Percentiles rank a stretch among this genome's conserved stretches.
Evolutionary conservation across 2,888 invertebrate species (phyloP).

Genomic region (Meliscaeva auricollis): DNA sequence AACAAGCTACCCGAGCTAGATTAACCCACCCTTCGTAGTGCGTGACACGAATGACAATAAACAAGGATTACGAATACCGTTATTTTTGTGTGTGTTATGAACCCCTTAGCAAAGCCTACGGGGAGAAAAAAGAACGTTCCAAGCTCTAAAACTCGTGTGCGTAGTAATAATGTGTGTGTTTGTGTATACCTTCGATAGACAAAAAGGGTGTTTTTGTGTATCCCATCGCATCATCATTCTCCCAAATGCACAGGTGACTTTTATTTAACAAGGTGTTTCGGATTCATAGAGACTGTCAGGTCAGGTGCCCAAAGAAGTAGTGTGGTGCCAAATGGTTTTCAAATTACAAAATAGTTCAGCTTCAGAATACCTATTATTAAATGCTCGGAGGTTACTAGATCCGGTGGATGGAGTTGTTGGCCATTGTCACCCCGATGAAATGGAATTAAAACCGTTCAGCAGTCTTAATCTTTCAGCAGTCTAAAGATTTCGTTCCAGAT

Average conservation of each 20-base stretch:
- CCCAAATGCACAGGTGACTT: conserved; percentile 32
- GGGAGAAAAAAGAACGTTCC: conserved; percentile 19
- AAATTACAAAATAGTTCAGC: too few relatives aligned
- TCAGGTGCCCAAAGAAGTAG: too few relatives aligned
- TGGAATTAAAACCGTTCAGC: too few relatives aligned
- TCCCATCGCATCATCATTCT: conserved; percentile 3
- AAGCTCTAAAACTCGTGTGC: conserved; percentile 31
- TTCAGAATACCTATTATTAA: too few relatives aligned
- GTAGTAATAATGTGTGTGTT: conserved; percentile 23
- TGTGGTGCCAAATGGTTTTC: too few relatives aligned
- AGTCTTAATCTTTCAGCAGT: too few relatives aligned
- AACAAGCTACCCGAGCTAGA: conserved; percentile 47
- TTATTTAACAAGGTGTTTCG: not conserved
- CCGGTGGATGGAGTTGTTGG: too few relatives aligned
- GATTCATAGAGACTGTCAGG: not conserved
- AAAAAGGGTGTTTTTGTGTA: conserved; percentile 29
- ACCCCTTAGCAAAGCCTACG: conserved; percentile 16
- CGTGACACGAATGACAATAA: conserved; percentile 73
- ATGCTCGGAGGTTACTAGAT: too few relatives aligned
- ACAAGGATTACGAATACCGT: conserved; percentile 66
- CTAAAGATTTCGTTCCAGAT: too few relatives aligned
- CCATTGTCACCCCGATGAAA: too few relatives aligned
- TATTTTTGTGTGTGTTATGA: conserved; percentile 55
- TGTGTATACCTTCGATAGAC: not conserved
- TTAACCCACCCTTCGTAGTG: conserved; percentile 57